These are phyloP conservation scores for Scaptomyza cyrtandrae DNA, from an alignment of 2,888 invertebrate genomes.

Conservation along the genomic window DNA sequence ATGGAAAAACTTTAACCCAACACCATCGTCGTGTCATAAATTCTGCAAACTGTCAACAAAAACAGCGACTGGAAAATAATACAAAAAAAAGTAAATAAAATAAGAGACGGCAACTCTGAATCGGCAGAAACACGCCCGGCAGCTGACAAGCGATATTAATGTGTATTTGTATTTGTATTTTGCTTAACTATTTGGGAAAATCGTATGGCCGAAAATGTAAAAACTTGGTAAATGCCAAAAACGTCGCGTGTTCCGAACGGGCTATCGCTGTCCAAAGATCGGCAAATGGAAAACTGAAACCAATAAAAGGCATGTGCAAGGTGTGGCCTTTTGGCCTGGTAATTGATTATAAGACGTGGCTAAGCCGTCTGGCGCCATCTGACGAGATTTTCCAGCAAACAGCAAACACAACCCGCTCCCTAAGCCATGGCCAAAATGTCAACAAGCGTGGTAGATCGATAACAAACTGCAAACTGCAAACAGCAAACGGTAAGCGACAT, in stretches of 20 bases:
- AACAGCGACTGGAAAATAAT: slow-evolving; percentile 34
- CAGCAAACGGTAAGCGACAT: slow-evolving; percentile 27
- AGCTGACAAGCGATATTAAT: slow-evolving; percentile 67
- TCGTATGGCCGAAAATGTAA: slow-evolving; percentile 23
- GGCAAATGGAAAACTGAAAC: slow-evolving; percentile 46
- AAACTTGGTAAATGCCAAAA: slow-evolving; percentile 66
- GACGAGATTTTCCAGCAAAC: slow-evolving; percentile 33
- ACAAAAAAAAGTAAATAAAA: too few species aligned
- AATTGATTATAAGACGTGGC: slow-evolving; percentile 68
- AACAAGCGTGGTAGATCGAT: slow-evolving; percentile 40
- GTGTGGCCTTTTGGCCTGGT: slow-evolving; percentile 63
- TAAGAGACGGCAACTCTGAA: slow-evolving; percentile 22
- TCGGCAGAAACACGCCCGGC: slow-evolving; percentile 64
- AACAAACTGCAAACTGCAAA: slow-evolving; percentile 37
- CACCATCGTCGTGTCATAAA: slow-evolving; percentile 68
- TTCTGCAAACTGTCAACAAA: slow-evolving; percentile 71
- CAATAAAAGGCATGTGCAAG: slow-evolving; percentile 66
- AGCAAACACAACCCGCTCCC: slow-evolving; percentile 32
- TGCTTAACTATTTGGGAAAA: slow-evolving; percentile 42
- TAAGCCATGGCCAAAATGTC: slow-evolving; percentile 57
- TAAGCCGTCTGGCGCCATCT: slow-evolving; percentile 69
- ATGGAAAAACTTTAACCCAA: slow-evolving; percentile 55
- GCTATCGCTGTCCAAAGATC: slow-evolving; percentile 66
- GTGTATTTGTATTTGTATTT: slow-evolving; percentile 26
- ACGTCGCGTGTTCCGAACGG: slow-evolving; percentile 65